Base-by-base conservation (phyloP, 2,888 invertebrate genomes). In the Seladonia tumulorum region DNA sequence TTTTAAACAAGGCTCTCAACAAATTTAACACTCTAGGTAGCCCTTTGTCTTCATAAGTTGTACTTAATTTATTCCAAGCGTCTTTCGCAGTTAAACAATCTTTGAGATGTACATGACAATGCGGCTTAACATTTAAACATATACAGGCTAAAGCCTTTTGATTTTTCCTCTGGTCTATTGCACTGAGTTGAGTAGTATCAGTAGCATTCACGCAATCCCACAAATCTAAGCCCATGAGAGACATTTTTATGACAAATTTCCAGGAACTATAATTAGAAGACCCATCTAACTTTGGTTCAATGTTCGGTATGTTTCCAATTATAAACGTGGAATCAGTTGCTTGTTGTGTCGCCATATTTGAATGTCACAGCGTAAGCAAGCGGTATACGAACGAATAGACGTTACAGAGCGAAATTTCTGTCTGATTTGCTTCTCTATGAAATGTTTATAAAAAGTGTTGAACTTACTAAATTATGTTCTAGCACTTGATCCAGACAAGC, bases 31-130 rank as follows among this genome's bases (percentile, higher is more conserved):
- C 71, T 29, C 63, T 42, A 5, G 76, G n/a, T 35, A 76, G 10
- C 3, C 76, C 76, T 47, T 71, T 81, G 5, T 81, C 81, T 25
- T 72, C 76, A 29, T 63, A 81, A 0, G 71, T 63, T 42, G 45
- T 45, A 5, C 35, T 35, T 16, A 81, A 25, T 2, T 71, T 76
- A 35, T 25, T 0, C 81, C 76, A 71, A 0, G 76, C 81, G 4
- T 72, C 71, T 39, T 16, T 53, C 1, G 76, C 76, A 25, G 42
- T 53, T 18, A 16, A 7, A 25, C 39, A 18, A 0, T 66, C 12
- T 42, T 71, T 25, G 18, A 81, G 29, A 1, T 71, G 70, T 0
- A 76, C 39, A 4, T 81, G 18, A 2, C 47, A 63, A n/a, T 39
- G 66, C 0, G 39, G 7, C 14, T 63, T 66, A 0, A 80, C 18